Percentiles rank a stretch among this genome's conserved stretches.
phyloP scores from a whole-genome alignment of 2,113 vertebrate species.

The Pseudorectes ferrugineus region DNA sequence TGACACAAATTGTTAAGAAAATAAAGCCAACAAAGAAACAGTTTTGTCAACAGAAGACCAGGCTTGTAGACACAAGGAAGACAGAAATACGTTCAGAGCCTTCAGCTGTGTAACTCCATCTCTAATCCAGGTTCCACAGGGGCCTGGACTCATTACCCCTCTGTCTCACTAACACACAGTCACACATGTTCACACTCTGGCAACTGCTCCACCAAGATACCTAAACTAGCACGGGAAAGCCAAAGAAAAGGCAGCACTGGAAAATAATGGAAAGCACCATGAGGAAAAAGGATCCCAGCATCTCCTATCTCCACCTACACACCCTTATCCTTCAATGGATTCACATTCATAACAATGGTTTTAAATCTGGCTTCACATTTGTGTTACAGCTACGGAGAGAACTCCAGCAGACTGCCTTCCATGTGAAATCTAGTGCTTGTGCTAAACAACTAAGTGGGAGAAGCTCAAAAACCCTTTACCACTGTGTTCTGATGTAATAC shows the following conservation, averaged over 20 bases:
- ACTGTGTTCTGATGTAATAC: background rate
- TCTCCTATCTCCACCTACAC: background rate
- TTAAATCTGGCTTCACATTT: background rate
- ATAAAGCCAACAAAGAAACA: background rate
- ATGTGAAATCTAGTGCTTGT: background rate
- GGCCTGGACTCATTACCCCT: background rate
- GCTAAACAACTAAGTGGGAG: background rate
- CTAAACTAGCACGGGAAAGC: background rate
- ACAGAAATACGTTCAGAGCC: background rate
- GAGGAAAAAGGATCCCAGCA: background rate
- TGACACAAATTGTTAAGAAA: background rate
- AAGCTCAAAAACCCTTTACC: background rate
- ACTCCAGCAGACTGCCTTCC: background rate
- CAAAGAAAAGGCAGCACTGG: background rate
- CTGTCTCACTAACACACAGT: background rate
- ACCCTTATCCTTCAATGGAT: rapidly evolving
- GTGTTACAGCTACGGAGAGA: background rate
- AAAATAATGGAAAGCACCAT: background rate
- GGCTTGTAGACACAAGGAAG: background rate
- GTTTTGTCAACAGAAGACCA: background rate
- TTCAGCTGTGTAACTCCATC: background rate
- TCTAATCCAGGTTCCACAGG: background rate
- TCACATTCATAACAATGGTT: background rate
- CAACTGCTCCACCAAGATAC: background rate
- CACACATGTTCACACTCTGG: rapidly evolving